A percentile compares a stretch with the other conserved stretches of the same genome.
These are phyloP conservation scores for Pithys albifrons DNA, from an alignment of 2,113 vertebrate species.

Conservation along the genomic window DNA sequence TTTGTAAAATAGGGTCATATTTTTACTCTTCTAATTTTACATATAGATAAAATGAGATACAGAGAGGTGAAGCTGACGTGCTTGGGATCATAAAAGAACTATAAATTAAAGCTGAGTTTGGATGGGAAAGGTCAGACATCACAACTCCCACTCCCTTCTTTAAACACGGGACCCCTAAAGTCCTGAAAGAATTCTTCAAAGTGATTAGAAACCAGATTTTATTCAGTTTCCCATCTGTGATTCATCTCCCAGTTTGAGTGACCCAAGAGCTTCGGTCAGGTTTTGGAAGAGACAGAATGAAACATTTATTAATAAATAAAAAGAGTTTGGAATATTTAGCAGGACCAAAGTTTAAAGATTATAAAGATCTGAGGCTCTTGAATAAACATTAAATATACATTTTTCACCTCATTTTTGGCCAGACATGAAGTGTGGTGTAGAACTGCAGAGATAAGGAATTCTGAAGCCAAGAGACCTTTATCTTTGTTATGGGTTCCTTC, in stretches of 20 bases:
- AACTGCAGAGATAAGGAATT: slow-evolving; percentile 34
- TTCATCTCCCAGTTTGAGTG: slow-evolving; percentile 34
- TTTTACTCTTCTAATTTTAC: slow-evolving; percentile 55
- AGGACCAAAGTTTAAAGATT: slow-evolving; percentile 72
- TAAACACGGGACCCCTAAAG: slow-evolving; percentile 49
- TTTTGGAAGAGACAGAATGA: slow-evolving; percentile 58
- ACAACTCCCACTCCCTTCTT: slow-evolving; percentile 40
- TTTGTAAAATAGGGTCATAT: slow-evolving; percentile 48
- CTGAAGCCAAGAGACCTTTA: slow-evolving; percentile 39
- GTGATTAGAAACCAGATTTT: slow-evolving; percentile 55
- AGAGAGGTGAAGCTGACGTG: slow-evolving; percentile 35
- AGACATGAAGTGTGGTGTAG: background rate
- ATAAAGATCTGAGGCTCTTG: slow-evolving; percentile 64
- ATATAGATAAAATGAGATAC: slow-evolving; percentile 56
- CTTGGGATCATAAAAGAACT: slow-evolving; percentile 28
- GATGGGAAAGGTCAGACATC: slow-evolving; percentile 48
- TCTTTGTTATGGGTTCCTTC: slow-evolving; percentile 15
- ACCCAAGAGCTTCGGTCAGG: slow-evolving; percentile 14
- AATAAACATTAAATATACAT: slow-evolving; percentile 73
- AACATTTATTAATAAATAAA: slow-evolving; percentile 75
- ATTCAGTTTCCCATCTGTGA: slow-evolving; percentile 39
- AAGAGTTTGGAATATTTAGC: slow-evolving; percentile 73
- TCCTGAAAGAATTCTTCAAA: slow-evolving; percentile 37
- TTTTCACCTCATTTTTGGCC: slow-evolving; percentile 36
- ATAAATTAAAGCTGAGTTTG: slow-evolving; percentile 51